Percentiles rank a stretch among this genome's conserved stretches.
phyloP scores from a whole-genome alignment of 2,113 vertebrate species.

The Fulmarus glacialis region DNA sequence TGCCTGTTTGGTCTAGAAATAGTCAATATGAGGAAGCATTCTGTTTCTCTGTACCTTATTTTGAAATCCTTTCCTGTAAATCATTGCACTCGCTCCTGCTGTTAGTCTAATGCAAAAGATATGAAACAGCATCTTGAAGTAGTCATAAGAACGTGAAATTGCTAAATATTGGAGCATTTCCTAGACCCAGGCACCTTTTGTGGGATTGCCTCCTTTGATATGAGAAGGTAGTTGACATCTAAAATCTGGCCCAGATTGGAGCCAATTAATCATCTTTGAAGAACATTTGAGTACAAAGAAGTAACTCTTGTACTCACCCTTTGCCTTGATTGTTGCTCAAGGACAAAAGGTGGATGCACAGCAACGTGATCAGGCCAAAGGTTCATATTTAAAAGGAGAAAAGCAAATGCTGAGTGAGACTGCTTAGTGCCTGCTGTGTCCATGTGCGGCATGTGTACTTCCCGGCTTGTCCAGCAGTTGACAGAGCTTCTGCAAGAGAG shows the following conservation, averaged over 20 bases:
- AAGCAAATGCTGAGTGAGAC: neutral
- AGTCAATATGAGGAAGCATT: neutral
- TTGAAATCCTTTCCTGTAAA: neutral
- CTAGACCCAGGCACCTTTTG: neutral
- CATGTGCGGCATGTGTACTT: neutral
- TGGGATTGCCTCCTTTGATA: neutral
- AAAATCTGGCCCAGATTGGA: neutral
- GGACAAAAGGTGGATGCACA: neutral
- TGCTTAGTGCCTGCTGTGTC: neutral
- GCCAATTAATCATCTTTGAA: neutral
- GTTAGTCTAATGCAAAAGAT: neutral
- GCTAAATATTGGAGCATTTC: neutral
- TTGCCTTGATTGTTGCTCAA: neutral
- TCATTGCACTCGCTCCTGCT: neutral
- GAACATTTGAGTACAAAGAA: neutral
- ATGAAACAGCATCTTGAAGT: neutral
- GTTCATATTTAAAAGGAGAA: neutral
- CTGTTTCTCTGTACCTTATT: neutral
- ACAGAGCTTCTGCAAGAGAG: neutral
- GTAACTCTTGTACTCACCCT: neutral
- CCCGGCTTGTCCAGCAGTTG: neutral
- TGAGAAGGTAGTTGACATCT: neutral
- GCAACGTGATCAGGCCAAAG: neutral
- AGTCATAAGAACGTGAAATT: neutral
- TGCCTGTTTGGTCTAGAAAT: neutral